phyloP scores from a whole-genome alignment of 2,888 invertebrate genomes.

The Leptinotarsa tumamoca region DNA sequence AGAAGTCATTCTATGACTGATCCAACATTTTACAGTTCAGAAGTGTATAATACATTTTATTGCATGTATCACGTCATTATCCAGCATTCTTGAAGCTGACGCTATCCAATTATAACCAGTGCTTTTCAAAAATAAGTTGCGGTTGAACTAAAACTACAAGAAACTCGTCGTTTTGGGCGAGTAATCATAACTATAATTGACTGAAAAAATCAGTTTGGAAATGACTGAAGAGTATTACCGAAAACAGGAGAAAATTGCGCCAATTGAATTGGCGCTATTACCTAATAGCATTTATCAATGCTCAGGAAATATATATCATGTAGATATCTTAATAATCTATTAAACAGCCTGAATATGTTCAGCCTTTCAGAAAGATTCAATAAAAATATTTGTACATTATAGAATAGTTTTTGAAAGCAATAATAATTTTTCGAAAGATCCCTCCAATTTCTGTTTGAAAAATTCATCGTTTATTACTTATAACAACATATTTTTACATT shows the following conservation, averaged over 20 bases:
- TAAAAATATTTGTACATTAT: neutral
- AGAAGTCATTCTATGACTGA: slow-evolving; percentile 62
- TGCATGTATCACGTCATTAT: slow-evolving; percentile 58
- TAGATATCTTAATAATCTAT: no score
- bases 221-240: neutral
- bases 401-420: neutral
- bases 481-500: neutral
- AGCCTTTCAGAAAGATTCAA: neutral
- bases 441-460: neutral
- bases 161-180: neutral
- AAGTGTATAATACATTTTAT: slow-evolving; percentile 57
- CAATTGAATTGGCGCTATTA: slow-evolving; percentile 1
- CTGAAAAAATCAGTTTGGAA: neutral
- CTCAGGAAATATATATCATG: no score
- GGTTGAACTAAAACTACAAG: no score
- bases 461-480: neutral
- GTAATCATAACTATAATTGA: slow-evolving; percentile 6
- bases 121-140: no score
- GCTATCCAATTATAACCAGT: neutral
- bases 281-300: neutral
- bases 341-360: neutral
- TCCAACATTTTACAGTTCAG: slow-evolving; percentile 53
- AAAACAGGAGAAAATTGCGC: neutral
- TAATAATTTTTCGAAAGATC: neutral
- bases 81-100: slow-evolving; percentile 30